These are phyloP conservation scores for Ammodytes dubius DNA, from an alignment of 2,113 vertebrate species.

Conservation along the genomic window DNA sequence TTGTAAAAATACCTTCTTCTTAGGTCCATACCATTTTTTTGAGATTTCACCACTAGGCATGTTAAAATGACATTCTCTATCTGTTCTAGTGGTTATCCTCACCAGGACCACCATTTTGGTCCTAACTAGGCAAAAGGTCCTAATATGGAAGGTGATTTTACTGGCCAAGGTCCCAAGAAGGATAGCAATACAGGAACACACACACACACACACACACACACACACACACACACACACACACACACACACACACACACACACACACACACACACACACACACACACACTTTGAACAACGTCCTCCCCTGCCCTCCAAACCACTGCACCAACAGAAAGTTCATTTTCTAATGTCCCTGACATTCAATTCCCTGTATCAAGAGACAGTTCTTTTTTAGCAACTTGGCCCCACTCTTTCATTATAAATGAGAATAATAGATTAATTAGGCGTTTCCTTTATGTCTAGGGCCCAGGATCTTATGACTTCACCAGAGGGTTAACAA, in stretches of 20 bases:
- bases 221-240: constrained; percentile 46
- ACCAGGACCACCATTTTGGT: too few species aligned
- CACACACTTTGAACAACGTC: constrained; percentile 39
- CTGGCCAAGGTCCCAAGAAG: too few species aligned
- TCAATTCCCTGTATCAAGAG: constrained; percentile 33
- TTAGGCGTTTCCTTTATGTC: constrained; percentile 73
- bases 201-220: constrained; percentile 54
- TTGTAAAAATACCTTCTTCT: too few species aligned
- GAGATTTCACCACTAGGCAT: too few species aligned
- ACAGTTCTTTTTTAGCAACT: constrained; percentile 42
- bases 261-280: constrained; percentile 41
- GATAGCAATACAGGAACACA: too few species aligned
- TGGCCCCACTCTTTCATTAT: constrained; percentile 58
- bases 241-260: constrained; percentile 52
- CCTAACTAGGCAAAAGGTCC: too few species aligned
- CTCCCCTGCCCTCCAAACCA: constrained; percentile 48
- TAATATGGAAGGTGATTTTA: too few species aligned
- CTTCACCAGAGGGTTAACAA: constrained; percentile 67
- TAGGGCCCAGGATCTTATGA: constrained; percentile 53
- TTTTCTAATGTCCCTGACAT: constrained; percentile 48
- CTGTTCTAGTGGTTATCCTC: too few species aligned
- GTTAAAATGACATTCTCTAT: too few species aligned
- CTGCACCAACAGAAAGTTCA: constrained; percentile 42
- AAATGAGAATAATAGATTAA: constrained; percentile 78
- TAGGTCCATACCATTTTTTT: too few species aligned